A percentile compares a stretch with the other conserved stretches of the same genome.
These are phyloP conservation scores for Drosophila pseudotalamancana DNA, from an alignment of 2,888 invertebrate genomes.

Conservation along the genomic window DNA sequence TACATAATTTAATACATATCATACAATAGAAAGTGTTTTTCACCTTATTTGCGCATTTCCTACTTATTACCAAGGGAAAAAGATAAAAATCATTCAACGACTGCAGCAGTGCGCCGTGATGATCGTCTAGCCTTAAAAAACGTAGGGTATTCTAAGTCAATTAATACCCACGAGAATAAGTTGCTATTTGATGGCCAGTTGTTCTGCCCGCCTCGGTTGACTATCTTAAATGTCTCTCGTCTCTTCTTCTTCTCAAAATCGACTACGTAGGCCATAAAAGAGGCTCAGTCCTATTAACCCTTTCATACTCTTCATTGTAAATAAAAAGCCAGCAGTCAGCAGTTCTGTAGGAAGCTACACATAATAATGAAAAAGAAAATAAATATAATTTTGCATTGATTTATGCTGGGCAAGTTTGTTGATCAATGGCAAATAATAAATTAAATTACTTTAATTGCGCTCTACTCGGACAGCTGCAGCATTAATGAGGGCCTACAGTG, in stretches of 20 bases:
- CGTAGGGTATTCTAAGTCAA: too few species aligned
- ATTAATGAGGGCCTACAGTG: constrained; percentile 49
- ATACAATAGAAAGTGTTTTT: too few species aligned
- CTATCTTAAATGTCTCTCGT: neutral
- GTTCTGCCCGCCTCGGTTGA: neutral
- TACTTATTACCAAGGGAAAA: too few species aligned
- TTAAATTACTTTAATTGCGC: constrained; percentile 76
- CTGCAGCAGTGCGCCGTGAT: too few species aligned
- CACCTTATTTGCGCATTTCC: too few species aligned
- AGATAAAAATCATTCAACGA: too few species aligned
- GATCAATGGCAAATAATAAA: constrained; percentile 79
- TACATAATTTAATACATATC: too few species aligned
- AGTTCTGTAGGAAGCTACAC: constrained; percentile 43
- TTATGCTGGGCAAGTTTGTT: constrained; percentile 69
- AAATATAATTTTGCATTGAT: constrained; percentile 58
- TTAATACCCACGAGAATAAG: too few species aligned
- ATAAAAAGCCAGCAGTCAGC: constrained; percentile 47
- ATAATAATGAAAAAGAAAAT: constrained; percentile 26
- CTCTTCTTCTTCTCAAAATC: too few species aligned
- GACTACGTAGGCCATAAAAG: too few species aligned
- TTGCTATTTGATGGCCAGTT: neutral
- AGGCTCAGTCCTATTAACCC: neutral
- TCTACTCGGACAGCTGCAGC: constrained; percentile 51
- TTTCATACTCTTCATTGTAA: neutral
- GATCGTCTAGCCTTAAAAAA: too few species aligned